phyloP scores from a whole-genome alignment of 2,797 vertebrate species.

The Avahi laniger region DNA sequence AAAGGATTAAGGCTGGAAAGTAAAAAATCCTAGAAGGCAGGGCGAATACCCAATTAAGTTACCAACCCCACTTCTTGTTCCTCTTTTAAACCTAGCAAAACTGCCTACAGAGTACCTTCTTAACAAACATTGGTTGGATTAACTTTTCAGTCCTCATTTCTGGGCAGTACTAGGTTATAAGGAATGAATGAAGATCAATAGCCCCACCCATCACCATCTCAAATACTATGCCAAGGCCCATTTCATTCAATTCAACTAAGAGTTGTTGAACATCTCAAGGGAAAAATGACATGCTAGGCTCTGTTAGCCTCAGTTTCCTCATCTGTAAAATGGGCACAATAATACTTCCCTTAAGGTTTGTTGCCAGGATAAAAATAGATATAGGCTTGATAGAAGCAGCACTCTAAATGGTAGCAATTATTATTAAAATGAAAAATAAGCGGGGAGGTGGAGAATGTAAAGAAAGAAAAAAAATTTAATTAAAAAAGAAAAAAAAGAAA shows the following conservation, averaged over 20 bases:
- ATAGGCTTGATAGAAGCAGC: not conserved
- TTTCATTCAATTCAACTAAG: not conserved
- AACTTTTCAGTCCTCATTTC: not conserved
- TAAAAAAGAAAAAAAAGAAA: no score
- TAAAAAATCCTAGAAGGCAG: not conserved
- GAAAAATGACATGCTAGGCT: not conserved
- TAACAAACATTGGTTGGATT: not conserved
- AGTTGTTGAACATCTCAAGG: not conserved
- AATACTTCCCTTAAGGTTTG: slow-evolving; percentile 31
- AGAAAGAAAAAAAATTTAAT: no score
- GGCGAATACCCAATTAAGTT: not conserved
- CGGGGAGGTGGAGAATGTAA: no score
- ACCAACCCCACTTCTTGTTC: not conserved
- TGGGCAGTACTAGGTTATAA: not conserved
- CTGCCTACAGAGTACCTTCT: not conserved
- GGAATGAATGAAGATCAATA: slow-evolving; percentile 15
- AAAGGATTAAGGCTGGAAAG: slow-evolving; percentile 37
- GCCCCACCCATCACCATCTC: not conserved
- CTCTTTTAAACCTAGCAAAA: not conserved
- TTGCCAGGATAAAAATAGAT: slow-evolving; percentile 39
- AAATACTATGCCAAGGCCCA: not conserved
- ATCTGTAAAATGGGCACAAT: slow-evolving; percentile 32
- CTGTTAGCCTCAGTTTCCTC: not conserved
- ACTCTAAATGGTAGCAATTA: slow-evolving; percentile 23
- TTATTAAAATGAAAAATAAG: not conserved